Evolutionary conservation across 2,888 invertebrate species (phyloP), one percentile per base, ranked within the genome.

Genomic region (Stratiomys singularior): DNA sequence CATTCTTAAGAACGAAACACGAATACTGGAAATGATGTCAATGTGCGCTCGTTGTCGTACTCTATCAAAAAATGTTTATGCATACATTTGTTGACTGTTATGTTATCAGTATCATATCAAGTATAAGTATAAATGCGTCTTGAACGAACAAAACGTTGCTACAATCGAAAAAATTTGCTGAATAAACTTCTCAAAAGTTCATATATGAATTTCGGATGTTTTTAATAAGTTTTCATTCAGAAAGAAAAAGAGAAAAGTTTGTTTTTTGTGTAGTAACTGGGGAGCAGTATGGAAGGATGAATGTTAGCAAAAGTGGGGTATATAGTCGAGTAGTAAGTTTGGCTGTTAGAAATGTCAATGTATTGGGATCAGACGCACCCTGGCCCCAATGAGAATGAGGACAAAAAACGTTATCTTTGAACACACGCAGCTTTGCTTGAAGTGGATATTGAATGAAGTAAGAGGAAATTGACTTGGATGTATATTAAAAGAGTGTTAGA

Each of bases 41-140:
- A 64, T 30, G 64, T 30, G 64, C 64, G 18, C 64, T n/a, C 64
- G 64, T 0, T 64, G 15, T 60, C 7, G 52, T 52, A 15, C n/a
- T 1, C 7, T 52, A 37, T 37, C 37, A 37, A 37, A 37, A 37
- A 37, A 37, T 37, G 3, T 37, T 5, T 37, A 37, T 9, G n/a
- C 4, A 23, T 60, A 60, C n/a, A 27, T 13, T 64, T 64, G 64
- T 64, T 64, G 64, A 64, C 64, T 64, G 64, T 64, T 27, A 13
- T 30, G 30, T 60, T 60, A 60, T 60, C 60, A 52, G 52, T 37
- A 37, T 37, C 37, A 37, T 37, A 37, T 37, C 37, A 5, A 9
- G 37, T 37, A 9, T 37, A 52, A 60, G 60, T 64, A 30, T 30
- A 64, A 64, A 64, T 64, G 64, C 64, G 64, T 64, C 28, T 5